Percentiles rank a stretch among this genome's conserved stretches.
Conservation (phyloP, 2,113 vertebrate species). For the Abramis brama region DNA sequence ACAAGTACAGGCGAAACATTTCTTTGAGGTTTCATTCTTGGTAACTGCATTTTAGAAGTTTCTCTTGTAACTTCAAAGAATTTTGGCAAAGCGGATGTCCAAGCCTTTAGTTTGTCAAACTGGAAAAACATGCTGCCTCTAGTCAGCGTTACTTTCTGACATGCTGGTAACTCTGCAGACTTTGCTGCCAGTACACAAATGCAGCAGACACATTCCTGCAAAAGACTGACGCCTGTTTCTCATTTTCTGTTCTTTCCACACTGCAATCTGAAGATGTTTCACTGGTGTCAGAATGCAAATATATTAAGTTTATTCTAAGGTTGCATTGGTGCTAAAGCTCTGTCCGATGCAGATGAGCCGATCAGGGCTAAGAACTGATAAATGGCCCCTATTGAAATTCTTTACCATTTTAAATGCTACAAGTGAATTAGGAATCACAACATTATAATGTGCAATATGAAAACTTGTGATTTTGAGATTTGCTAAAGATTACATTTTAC, state of each 20-base stretch:
- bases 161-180: neutral
- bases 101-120: constrained; percentile 36
- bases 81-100: neutral
- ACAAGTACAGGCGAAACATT: neutral
- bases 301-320: neutral
- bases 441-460: neutral
- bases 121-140: constrained; percentile 28
- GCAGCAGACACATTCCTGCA: constrained; percentile 17
- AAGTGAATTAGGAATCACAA: neutral
- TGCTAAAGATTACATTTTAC: neutral
- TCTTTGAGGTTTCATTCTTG: neutral
- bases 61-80: neutral
- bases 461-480: neutral
- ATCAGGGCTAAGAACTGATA: neutral
- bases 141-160: constrained; percentile 25
- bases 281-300: constrained; percentile 39
- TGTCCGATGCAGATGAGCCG: neutral
- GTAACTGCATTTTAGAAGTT: neutral
- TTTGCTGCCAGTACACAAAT: neutral
- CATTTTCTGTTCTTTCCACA: constrained; percentile 36
- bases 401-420: neutral
- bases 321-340: neutral
- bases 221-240: neutral
- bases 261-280: constrained; percentile 16
- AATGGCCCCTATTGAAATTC: neutral